Conservation (phyloP, 2,113 vertebrate genomes). For the Mugil cephalus region DNA sequence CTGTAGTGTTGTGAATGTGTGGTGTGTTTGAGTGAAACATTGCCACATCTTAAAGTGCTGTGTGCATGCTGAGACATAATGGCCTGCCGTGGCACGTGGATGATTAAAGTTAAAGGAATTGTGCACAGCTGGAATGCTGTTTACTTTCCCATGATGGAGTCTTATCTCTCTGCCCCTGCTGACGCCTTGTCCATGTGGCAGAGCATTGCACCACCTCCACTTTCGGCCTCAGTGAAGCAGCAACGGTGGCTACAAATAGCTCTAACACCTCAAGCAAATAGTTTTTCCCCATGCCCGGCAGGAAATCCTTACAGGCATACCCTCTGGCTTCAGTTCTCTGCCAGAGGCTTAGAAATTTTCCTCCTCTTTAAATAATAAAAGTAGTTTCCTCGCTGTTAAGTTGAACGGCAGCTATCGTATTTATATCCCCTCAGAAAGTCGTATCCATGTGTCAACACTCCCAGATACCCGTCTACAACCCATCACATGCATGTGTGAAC, state of each 20-base stretch:
- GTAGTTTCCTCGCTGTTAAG: background rate
- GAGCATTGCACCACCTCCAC: conserved; percentile 13
- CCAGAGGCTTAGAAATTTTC: conserved; percentile 7
- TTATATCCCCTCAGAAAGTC: background rate
- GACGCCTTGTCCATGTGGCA: conserved; percentile 18
- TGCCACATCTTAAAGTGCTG: conserved; percentile 17
- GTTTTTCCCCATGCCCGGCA: conserved; percentile 26
- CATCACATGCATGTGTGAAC: conserved; percentile 33
- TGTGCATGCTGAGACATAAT: conserved; percentile 72
- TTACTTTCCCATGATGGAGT: conserved; percentile 41
- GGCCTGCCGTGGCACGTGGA: conserved; percentile 52
- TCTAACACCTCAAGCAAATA: conserved; percentile 58
- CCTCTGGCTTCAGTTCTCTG: background rate
- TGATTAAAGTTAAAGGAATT: conserved; percentile 41
- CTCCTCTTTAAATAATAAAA: background rate
- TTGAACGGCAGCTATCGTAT: background rate
- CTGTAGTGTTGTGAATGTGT: conserved; percentile 41
- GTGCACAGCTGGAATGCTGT: conserved; percentile 58
- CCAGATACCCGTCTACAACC: conserved; percentile 19
- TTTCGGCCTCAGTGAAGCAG: conserved; percentile 32
- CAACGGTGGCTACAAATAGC: conserved; percentile 46
- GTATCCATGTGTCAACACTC: conserved; percentile 22
- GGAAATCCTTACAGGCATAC: conserved; percentile 46
- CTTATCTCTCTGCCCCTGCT: conserved; percentile 43
- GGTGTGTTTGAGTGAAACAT: conserved; percentile 23